Base-by-base conservation (phyloP, 2,797 vertebrate species). In the Chanos chanos region DNA sequence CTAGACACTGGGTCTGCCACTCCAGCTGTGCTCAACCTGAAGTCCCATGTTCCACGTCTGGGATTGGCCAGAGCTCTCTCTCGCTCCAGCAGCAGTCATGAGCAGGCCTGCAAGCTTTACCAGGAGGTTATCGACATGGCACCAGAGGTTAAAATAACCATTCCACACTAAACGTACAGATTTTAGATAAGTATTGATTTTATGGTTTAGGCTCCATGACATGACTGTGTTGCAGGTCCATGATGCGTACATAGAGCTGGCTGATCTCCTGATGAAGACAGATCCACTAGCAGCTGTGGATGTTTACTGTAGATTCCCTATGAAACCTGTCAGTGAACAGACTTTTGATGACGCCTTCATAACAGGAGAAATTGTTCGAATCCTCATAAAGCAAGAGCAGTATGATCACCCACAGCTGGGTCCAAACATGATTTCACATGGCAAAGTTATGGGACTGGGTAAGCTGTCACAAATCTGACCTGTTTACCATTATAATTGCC, bases 321-420 rank as follows among this genome's bases (percentile, higher is more conserved):
- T 86, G 63, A 86, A 76, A 65, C 77, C 81, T 0, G 61, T 68
- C 37, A 60, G 70, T 0, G 65, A 87, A 61, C 85, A 86, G 50
- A 84, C 71, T 12, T 87, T 85, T 4, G 71, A 86, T 1, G 87
- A 90, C 10, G 86, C 86, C 41, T 89, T 87, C 75, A 83, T 90
- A 61, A 76, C 78, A 0, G 88, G 86, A 49, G 87, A 89, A 63
- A 86, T 84, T 0, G 43, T 85, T 37, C 81, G 78, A 31, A 58
- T 87, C 34, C 78, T 89, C 34, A 85, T 90, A 75, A 73, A 65
- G 7, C 73, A 68, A 68, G 81, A 86, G 73, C 77, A 79, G 49
- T 87, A 72, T 3, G 79, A 89, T 21, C 86, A 89, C 68, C 74
- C 74, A 0, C 77, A 79, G 62, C 76, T 89, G 52, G 70, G 59